Evolutionary conservation across 2,797 vertebrate species (phyloP).

Genomic region (Poeciliopsis turneri): DNA sequence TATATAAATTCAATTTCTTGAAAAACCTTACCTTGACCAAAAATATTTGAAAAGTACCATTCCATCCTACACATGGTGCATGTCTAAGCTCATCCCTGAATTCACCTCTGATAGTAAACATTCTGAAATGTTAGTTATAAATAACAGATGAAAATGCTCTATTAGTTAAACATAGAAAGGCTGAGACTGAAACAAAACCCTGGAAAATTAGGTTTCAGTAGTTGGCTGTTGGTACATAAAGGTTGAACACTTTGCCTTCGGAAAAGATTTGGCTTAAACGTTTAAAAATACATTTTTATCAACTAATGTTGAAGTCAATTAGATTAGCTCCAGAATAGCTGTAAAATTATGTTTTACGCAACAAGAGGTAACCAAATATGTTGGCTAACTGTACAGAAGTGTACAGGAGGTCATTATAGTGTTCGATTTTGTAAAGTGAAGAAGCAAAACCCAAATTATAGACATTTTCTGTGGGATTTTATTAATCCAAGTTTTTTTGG

Average conservation of each 20-base stretch:
- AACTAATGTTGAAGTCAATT: neutral
- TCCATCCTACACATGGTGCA: neutral
- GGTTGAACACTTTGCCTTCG: neutral
- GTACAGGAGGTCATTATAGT: slow-evolving; percentile 8
- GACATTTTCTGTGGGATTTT: slow-evolving; percentile 12
- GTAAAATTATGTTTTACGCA: neutral
- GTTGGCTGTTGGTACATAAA: neutral
- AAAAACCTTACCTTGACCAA: neutral
- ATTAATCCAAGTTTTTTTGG: slow-evolving; percentile 30
- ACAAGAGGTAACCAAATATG: neutral
- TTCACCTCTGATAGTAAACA: neutral
- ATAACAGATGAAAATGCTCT: neutral
- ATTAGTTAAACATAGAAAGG: neutral
- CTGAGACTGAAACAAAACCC: neutral
- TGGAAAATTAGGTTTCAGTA: neutral
- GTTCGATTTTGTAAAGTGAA: slow-evolving; percentile 36
- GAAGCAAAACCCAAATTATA: slow-evolving; percentile 33
- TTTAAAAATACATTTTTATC: neutral
- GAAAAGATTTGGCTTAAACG: neutral
- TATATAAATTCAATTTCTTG: neutral
- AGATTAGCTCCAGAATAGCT: neutral
- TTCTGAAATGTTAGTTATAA: neutral
- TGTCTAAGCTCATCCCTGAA: neutral
- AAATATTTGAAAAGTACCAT: neutral
- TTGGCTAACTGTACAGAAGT: neutral